phyloP scores from a whole-genome alignment of 2,113 vertebrate species.

The Pelmatolapia mariae region DNA sequence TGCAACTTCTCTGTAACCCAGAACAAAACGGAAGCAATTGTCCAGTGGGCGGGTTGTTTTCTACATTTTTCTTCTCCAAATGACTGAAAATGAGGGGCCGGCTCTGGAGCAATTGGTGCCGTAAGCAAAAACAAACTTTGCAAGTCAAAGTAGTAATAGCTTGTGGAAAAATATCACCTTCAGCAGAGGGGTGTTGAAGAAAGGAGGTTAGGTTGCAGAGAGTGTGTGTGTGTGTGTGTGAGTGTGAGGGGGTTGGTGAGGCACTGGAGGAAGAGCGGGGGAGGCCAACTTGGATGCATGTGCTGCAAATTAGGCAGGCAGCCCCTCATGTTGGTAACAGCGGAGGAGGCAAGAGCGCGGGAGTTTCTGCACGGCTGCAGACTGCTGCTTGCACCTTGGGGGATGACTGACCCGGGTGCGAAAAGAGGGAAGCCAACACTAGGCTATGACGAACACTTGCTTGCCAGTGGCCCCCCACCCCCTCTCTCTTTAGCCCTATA shows the following conservation, averaged over 20 bases:
- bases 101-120: neutral
- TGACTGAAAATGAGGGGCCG: conserved; percentile 16
- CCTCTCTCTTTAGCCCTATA: conserved; percentile 9
- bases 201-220: neutral
- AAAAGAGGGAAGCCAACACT: conserved; percentile 14
- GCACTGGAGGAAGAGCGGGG: neutral
- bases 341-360: conserved; percentile 14
- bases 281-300: conserved; percentile 31
- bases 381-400: conserved; percentile 27
- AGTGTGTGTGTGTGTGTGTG: neutral
- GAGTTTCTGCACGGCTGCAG: conserved; percentile 57
- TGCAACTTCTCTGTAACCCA: conserved; percentile 15
- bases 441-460: conserved; percentile 14
- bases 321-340: conserved; percentile 5
- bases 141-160: conserved; percentile 37
- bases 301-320: conserved; percentile 55
- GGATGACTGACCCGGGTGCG: conserved; percentile 39
- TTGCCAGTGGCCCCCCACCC: neutral
- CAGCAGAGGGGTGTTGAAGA: conserved; percentile 5
- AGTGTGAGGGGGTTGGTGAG: neutral
- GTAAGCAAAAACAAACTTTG: conserved; percentile 43
- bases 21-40: conserved; percentile 32
- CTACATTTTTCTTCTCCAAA: conserved; percentile 23
- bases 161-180: conserved; percentile 51
- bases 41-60: conserved; percentile 2